Evolutionary conservation across 2,113 vertebrate species (phyloP), one percentile per base, ranked within the genome.

Genomic region (Erinaceus europaeus): DNA sequence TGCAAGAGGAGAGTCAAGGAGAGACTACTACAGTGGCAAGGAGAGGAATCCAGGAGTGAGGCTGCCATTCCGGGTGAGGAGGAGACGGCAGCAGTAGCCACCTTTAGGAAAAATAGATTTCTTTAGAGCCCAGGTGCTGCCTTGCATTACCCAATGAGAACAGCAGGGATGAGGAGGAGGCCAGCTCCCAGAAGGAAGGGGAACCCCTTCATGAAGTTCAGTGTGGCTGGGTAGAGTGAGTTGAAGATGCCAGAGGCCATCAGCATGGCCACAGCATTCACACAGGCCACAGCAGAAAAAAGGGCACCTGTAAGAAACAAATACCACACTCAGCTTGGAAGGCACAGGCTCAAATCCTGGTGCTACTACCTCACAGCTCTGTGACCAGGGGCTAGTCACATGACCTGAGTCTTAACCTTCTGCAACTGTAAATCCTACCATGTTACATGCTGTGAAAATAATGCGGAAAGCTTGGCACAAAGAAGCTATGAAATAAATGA

Each of bases 171-270:
- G 85, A 99, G 53, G 46, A 99, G 98, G 48, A 99, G 32, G 61
- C 96, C 9, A 6, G 98, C 98, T 29, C 98, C 98, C 0, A 99
- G 97, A 13, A 99, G 97, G 96, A 99, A 99, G 0, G 98, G 94
- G 90, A 99, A 99, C 1, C 99, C 99, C 88, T 98, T 99, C 98
- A 99, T 98, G 95, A 99, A 97, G 96, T 97, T 95, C 91, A 98
- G 96, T 0, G 97, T 99, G 86, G 97, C 98, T 27, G 99, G 98
- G 94, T 99, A 99, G 52, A 99, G 95, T 0, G 98, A 97, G 94
- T 98, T 99, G 95, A 99, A 99, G 89, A 99, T 73, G 9, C 97
- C 93, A 0, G 97, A 98, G 75, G 98, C 97, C 32, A 96, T 96
- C 11, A 99, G 95, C 1, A 97, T 98, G 74, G 97, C 98, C 36